These are phyloP conservation scores for Pseudomyrmex flavicornis DNA, from an alignment of 1,140 invertebrate species.

Conservation along the genomic window DNA sequence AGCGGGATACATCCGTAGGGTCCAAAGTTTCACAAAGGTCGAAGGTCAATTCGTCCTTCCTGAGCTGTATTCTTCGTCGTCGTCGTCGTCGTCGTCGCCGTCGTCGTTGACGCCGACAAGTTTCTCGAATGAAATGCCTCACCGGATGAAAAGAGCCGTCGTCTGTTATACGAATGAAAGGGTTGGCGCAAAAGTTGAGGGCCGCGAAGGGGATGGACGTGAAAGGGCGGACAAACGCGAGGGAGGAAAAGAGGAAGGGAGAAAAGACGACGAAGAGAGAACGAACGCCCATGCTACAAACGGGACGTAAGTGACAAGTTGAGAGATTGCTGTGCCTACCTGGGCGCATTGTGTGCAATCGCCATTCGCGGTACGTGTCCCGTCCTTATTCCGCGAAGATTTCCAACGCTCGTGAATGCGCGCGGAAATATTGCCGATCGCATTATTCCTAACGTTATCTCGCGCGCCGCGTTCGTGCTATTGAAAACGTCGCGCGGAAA, in stretches of 20 bases:
- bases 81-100: neutral
- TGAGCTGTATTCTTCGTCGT: conserved; percentile 40
- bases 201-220: neutral
- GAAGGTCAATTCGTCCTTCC: conserved; percentile 67
- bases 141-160: conserved; percentile 69
- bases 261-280: conserved; percentile 33
- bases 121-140: conserved; percentile 69
- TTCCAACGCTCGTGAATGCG: conserved; percentile 55
- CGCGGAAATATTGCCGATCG: conserved; percentile 54
- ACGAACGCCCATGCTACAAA: conserved; percentile 50
- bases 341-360: conserved; percentile 75
- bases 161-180: conserved; percentile 73
- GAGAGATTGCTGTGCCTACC: conserved; percentile 80
- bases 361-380: conserved; percentile 59
- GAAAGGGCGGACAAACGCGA: conserved; percentile 7
- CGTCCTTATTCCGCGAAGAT: conserved; percentile 37
- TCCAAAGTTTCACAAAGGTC: conserved; percentile 61
- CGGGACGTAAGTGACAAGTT: conserved; percentile 83
- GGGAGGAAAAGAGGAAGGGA: conserved; percentile 29
- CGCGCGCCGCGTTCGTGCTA: conserved; percentile 33
- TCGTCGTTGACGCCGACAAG: conserved; percentile 49
- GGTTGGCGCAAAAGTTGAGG: conserved; percentile 68
- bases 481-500: conserved; percentile 36
- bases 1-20: neutral
- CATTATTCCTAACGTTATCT: conserved; percentile 60